These are phyloP conservation scores for Pseudopleuronectes americanus DNA, from an alignment of 2,797 vertebrate species.

Conservation along the genomic window DNA sequence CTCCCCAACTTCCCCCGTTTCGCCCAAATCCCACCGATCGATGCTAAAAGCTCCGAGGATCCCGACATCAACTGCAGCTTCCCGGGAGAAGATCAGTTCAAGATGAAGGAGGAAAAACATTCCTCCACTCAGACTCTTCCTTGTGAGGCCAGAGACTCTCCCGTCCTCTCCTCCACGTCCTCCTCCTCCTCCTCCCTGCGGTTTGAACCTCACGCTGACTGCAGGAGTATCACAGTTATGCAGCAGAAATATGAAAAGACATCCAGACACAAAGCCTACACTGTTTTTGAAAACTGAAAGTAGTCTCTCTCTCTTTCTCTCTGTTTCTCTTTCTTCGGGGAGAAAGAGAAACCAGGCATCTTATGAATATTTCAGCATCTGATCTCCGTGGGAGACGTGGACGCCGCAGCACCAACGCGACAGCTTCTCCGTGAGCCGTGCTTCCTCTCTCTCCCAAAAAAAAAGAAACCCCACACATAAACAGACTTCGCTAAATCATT, in stretches of 20 bases:
- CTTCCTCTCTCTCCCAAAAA: conserved; percentile 41
- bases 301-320: not conserved
- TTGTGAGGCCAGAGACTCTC: not conserved
- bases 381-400: conserved; percentile 72
- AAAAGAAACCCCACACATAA: conserved; percentile 53
- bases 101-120: conserved; percentile 31
- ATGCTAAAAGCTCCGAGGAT: conserved; percentile 74
- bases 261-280: conserved; percentile 68
- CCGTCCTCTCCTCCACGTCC: conserved; percentile 45
- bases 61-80: conserved; percentile 68
- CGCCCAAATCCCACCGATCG: conserved; percentile 74
- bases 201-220: conserved; percentile 70
- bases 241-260: conserved; percentile 58
- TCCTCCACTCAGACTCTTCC: conserved; percentile 33
- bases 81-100: conserved; percentile 75
- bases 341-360: conserved; percentile 53
- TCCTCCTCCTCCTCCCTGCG: conserved; percentile 45
- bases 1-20: conserved; percentile 59
- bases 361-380: conserved; percentile 81
- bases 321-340: conserved; percentile 33
- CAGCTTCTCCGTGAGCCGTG: conserved; percentile 36
- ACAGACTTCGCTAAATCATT: conserved; percentile 69
- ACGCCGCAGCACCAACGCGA: conserved; percentile 45
- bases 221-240: conserved; percentile 58
- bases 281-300: conserved; percentile 66